Percentiles rank a stretch among this genome's conserved stretches.
phyloP scores from a whole-genome alignment of 2,888 invertebrate species.

The Noctua pronuba region DNA sequence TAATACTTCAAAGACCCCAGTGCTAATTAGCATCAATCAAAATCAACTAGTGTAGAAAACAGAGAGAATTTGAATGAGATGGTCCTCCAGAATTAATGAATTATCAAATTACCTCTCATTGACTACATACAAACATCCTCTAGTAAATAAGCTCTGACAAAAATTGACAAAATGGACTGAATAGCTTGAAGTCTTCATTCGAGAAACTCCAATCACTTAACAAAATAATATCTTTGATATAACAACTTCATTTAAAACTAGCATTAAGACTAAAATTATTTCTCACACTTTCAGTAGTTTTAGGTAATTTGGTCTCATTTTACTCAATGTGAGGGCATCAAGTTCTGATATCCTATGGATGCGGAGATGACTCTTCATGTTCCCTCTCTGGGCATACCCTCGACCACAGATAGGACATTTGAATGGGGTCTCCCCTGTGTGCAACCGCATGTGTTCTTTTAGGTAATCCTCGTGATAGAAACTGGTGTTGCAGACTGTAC shows the following conservation, averaged over 20 bases:
- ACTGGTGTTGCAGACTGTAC: constrained; percentile 81
- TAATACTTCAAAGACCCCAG: too few relatives aligned
- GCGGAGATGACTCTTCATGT: constrained; percentile 88
- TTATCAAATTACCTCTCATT: not conserved
- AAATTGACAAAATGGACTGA: constrained; percentile 28
- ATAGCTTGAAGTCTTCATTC: not conserved
- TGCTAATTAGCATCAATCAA: not conserved
- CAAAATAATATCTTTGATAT: constrained; percentile 42
- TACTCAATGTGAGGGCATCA: constrained; percentile 78
- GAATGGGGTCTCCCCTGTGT: constrained; percentile 88
- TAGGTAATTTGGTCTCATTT: constrained; percentile 84
- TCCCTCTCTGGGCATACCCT: constrained; percentile 87
- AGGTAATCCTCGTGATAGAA: constrained; percentile 87
- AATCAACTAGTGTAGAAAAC: not conserved
- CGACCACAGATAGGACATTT: constrained; percentile 87
- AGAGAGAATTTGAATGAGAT: constrained; percentile 2
- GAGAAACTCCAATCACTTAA: constrained; percentile 17
- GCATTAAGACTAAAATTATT: constrained; percentile 4
- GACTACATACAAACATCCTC: not conserved
- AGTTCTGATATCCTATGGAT: constrained; percentile 85
- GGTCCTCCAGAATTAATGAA: not conserved
- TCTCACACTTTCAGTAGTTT: constrained; percentile 79
- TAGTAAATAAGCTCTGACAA: constrained; percentile 32
- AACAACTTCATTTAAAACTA: constrained; percentile 25
- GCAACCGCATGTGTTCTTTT: constrained; percentile 86